Base-by-base conservation (phyloP, 2,797 vertebrate genomes). In the Limosa lapponica region DNA sequence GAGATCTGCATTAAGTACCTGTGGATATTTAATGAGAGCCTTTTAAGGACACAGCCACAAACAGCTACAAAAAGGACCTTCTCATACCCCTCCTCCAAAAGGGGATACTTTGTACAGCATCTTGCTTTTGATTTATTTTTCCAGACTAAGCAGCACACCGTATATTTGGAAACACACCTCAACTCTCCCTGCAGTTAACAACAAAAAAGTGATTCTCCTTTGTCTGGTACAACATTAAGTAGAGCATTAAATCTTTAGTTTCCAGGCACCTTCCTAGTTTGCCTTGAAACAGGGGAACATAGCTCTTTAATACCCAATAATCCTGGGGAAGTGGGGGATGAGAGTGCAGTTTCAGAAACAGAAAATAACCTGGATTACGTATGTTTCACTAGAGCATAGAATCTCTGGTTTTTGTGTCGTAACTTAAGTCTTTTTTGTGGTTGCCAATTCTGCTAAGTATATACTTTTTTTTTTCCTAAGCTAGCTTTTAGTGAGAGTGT, bases 11-110 rank as follows among this genome's bases (percentile, higher is more conserved):
- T 85, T 74, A 93, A 82, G 59, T 39, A 58, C 44, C 64, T 65
- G 59, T 59, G 25, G 89, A 72, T 88, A 78, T 77, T 91, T 78
- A 74, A 90, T 65, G 9, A 72, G 8, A 83, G 37, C 70, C 70
- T 93, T 93, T 82, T 75, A 84, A 91, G 87, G 94, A 87, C 84
- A 92, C 86, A 94, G 57, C 67, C 83, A 95, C 46, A 48, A 65
- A 73, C 46, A 78, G 70, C 62, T 78, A 75, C 46, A 51, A 51
- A 77, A 86, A 64, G 19, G 37, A 81, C 24, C 24, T 55, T 79
- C 24, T 32, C 28, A 54, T 30, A 54, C 23, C 8, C 12, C 30
- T 82, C 17, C 51, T 57, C 19, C 22, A 54, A 46, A 69, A 89
- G 16, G 20, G 41, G 32, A 19, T 37, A 44, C 32, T 70, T 17